Evolutionary conservation across 2,113 vertebrate species (phyloP), one percentile per base, ranked within the genome.

Genomic region (Muscicapa adusta): DNA sequence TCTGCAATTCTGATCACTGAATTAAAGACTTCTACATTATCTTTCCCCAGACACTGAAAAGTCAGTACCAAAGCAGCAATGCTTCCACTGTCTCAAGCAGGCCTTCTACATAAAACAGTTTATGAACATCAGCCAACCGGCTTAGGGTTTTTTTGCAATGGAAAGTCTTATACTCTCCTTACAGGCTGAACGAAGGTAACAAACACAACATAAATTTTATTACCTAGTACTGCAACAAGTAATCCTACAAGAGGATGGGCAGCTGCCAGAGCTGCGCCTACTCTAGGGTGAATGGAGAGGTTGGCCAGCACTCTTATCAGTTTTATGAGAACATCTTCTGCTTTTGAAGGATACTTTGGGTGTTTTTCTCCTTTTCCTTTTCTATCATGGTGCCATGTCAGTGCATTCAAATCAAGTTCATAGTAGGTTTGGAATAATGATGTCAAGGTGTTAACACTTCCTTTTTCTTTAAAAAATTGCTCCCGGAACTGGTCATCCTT

Each of bases 271-370:
- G 97, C 92, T 1, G 97, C 92, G 58, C 99, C 99, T 15, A 98
- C 54, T 1, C 67, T 75, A 0, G 98, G 98, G 86, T 99, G 98
- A 95, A 99, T 97, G 79, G 98, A 98, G 54, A 99, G 86, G 93
- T 99, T 99, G 29, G 99, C 99, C 58, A 99, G 94, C 90, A 99
- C 97, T 28, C 99, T 97, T 80, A 99, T 98, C 97, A 99, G 96
- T 96, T 99, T 99, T 92, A 99, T 98, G 78, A 99, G 97, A 87
- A 99, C 97, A 12, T 99, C 99, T 78, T 99, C 98, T 3, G 60
- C 95, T 96, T 98, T 98, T 47, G 95, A 83, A 34, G 93, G 93
- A 25, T 68, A 31, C 47, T 74, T 75, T 45, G 10, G 90, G 3
- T 34, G 22, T 0, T 31, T 91, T 61, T 43, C 24, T 26, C 18